Evolutionary conservation across 2,888 invertebrate genomes (phyloP).

Genomic region (Heliconius ethilla): DNA sequence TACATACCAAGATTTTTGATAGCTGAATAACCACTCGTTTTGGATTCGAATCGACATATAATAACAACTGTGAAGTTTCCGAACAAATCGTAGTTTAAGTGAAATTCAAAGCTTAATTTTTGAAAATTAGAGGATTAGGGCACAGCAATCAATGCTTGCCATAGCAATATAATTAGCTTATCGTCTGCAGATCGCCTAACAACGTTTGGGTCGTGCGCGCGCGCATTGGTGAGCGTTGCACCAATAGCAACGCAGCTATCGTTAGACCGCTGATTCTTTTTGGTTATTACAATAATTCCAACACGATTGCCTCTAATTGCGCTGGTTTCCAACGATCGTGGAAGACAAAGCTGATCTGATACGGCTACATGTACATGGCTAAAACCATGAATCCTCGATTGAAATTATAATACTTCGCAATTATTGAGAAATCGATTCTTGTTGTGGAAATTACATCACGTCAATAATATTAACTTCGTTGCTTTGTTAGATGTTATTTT

Average conservation of each 20-base stretch:
- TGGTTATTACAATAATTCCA: slow-evolving; percentile 81
- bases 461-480: slow-evolving; percentile 60
- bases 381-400: slow-evolving; percentile 48
- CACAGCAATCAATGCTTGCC: slow-evolving; percentile 67
- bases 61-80: slow-evolving; percentile 59
- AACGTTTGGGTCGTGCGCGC: slow-evolving; percentile 64
- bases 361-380: slow-evolving; percentile 53
- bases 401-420: slow-evolving; percentile 55
- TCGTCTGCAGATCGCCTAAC: slow-evolving; percentile 71
- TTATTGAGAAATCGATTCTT: slow-evolving; percentile 60
- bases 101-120: slow-evolving; percentile 63
- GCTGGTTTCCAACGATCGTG: slow-evolving; percentile 72
- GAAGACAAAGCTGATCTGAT: slow-evolving; percentile 65
- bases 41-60: slow-evolving; percentile 61
- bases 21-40: slow-evolving; percentile 59
- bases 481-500: slow-evolving; percentile 65
- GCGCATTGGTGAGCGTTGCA: slow-evolving; percentile 74
- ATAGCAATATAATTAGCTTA: slow-evolving; percentile 75
- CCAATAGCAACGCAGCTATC: slow-evolving; percentile 72
- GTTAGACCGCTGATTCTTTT: slow-evolving; percentile 78
- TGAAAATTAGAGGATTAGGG: slow-evolving; percentile 69
- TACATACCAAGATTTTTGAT: too few species aligned
- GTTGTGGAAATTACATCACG: slow-evolving; percentile 63
- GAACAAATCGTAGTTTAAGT: slow-evolving; percentile 51
- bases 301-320: slow-evolving; percentile 79